Evolutionary conservation across 2,797 vertebrate species (phyloP).

Genomic region (Lophius americanus): DNA sequence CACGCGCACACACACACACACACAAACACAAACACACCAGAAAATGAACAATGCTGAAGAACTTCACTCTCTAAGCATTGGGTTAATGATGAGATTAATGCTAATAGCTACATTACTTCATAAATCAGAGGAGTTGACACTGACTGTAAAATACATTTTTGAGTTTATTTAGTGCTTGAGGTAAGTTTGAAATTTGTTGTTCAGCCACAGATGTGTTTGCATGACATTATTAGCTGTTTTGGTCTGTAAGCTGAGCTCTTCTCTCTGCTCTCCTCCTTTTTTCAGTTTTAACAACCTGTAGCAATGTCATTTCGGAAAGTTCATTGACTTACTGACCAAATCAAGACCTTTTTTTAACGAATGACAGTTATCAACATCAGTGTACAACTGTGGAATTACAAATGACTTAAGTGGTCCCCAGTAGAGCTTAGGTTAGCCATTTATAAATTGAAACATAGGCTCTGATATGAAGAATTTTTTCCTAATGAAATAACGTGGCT

Average conservation of each 20-base stretch:
- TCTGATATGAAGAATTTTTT: too few species aligned
- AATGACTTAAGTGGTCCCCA: neutral
- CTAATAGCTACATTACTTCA: neutral
- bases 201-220: neutral
- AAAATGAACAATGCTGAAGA: constrained; percentile 29
- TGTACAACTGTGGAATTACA: neutral
- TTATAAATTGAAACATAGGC: neutral
- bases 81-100: constrained; percentile 3
- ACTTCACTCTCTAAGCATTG: neutral
- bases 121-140: constrained; percentile 11
- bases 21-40: constrained; percentile 2
- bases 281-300: too few species aligned
- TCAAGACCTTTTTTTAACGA: too few species aligned
- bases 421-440: neutral
- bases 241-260: constrained; percentile 11
- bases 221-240: neutral
- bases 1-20: neutral
- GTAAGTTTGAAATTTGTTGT: constrained; percentile 7
- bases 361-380: too few species aligned
- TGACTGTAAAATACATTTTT: neutral
- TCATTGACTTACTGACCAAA: too few species aligned
- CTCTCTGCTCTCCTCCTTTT: constrained; percentile 6
- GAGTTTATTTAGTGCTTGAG: neutral
- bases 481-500: too few species aligned
- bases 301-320: too few species aligned